Evolutionary conservation across 2,797 vertebrate species (phyloP), one percentile per base, ranked within the genome.

Genomic region (Hirundo rustica): DNA sequence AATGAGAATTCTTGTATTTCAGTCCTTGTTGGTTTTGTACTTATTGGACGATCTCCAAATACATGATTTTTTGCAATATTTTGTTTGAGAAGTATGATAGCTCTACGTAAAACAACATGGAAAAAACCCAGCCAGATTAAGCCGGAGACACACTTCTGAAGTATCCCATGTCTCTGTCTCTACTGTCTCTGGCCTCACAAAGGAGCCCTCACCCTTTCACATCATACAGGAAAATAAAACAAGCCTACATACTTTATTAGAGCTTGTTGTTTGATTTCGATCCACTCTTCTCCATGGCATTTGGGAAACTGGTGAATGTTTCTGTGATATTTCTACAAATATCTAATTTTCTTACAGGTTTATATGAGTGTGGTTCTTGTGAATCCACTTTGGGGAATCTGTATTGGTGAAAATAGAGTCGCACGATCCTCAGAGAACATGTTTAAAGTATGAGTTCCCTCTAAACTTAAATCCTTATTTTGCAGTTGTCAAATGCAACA

Each of bases 381-480:
- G 48, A 85, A 65, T 13, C 42, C 48, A 2, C 19, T 84, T 48
- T 73, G 40, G 13, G 29, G 5, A 44, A 38, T 48, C 26, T 25
- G 9, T n/a, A 23, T 30, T 58, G 6, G 18, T 60, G 54, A 74
- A 47, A 85, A 91, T 1, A 73, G 27, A 61, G 16, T 72, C 65
- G 36, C n/a, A 44, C 5, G 12, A 13, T 30, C 36, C 42, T 44
- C 22, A 62, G 29, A 53, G 32, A 75, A 29, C 3, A 44, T 2
- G 11, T 17, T 85, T 80, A 77, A 58, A 47, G 30, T 26, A 10
- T 68, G 61, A 66, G 13, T 50, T 34, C 16, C 9, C 12, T 81
- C 74, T 91, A 65, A 88, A 84, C 32, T 65, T 75, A 68, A 93
- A 62, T 68, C 36, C 32, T 88, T 88, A 73, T 88, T 93, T 92